These are phyloP conservation scores for Nannobrachium achirus DNA, from an alignment of 2,113 vertebrate species.

Conservation along the genomic window DNA sequence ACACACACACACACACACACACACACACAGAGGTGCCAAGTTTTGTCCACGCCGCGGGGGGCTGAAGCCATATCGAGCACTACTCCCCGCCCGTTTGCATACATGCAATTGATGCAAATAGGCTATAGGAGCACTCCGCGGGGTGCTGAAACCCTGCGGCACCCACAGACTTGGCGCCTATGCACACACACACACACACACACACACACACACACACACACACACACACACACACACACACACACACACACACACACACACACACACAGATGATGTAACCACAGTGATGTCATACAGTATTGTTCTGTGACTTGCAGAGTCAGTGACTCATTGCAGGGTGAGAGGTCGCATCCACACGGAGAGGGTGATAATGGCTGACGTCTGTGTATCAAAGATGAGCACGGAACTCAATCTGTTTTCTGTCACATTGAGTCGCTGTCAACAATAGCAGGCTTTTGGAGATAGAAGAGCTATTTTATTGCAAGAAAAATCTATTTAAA, in stretches of 20 bases:
- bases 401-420: not conserved
- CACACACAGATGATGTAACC: not conserved
- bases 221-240: conserved; percentile 2
- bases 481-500: too few species aligned
- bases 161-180: too few species aligned
- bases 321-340: not conserved
- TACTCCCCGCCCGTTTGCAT: too few species aligned
- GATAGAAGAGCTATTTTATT: too few species aligned
- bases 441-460: not conserved
- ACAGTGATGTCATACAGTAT: not conserved
- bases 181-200: conserved; percentile 4
- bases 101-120: too few species aligned
- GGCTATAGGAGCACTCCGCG: too few species aligned
- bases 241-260: not conserved
- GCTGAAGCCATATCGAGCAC: too few species aligned
- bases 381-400: not conserved
- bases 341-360: conserved; percentile 3
- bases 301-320: not conserved
- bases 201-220: not conserved
- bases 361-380: conserved; percentile 1
- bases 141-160: too few species aligned
- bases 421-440: conserved; percentile 5
- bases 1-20: conserved; percentile 2
- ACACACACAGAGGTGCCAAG: too few species aligned
- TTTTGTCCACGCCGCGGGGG: too few species aligned